Conservation (phyloP, 2,113 vertebrate genomes). For the Phodopus roborovskii region DNA sequence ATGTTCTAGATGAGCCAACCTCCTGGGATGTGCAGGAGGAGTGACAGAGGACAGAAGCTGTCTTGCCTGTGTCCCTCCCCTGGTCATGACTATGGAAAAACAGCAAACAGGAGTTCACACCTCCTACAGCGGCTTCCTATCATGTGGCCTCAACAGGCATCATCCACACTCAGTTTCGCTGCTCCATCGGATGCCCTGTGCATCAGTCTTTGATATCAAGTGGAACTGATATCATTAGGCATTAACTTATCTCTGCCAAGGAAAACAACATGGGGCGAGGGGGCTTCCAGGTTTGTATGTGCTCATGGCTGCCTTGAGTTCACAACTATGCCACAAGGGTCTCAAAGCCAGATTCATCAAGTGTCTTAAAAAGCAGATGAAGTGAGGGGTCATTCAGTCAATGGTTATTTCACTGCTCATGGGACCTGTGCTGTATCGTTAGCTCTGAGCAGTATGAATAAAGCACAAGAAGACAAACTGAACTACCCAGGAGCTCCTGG, state of each 20-base stretch:
- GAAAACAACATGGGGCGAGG: too few relatives aligned
- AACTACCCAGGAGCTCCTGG: not conserved
- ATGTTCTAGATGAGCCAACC: not conserved
- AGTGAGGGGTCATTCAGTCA: rapidly evolving
- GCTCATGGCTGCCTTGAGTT: not conserved
- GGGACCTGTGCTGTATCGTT: rapidly evolving
- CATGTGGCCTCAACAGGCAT: rapidly evolving
- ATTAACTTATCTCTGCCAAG: not conserved
- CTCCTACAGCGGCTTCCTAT: not conserved
- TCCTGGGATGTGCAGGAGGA: not conserved
- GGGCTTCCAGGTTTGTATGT: not conserved
- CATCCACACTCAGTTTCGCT: too few relatives aligned
- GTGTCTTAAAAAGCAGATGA: not conserved
- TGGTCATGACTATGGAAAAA: not conserved
- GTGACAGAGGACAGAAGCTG: not conserved
- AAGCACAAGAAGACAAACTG: not conserved
- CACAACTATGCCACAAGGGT: not conserved
- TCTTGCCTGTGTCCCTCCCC: not conserved
- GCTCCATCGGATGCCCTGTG: rapidly evolving
- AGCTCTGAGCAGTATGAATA: not conserved
- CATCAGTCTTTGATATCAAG: rapidly evolving
- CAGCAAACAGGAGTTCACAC: too few relatives aligned
- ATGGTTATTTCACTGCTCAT: not conserved
- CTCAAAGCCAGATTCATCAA: not conserved
- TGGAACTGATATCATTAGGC: not conserved